Percentiles rank a stretch among this genome's conserved stretches.
Conservation (phyloP, 2,888 invertebrate genomes). For the Chromoteleia sp. region DNA sequence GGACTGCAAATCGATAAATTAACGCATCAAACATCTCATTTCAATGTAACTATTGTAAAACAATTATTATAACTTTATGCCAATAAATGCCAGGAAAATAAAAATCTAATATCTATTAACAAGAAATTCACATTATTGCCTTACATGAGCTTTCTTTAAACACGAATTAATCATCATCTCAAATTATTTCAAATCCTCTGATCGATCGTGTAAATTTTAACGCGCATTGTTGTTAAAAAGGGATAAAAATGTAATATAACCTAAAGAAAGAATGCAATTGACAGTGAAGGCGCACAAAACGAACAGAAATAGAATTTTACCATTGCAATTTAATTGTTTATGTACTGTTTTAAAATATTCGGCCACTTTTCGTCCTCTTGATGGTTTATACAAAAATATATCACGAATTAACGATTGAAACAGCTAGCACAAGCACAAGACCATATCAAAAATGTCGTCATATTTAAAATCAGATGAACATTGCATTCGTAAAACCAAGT, state of each 20-base stretch:
- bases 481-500: neutral
- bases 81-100: no score
- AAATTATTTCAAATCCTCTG: neutral
- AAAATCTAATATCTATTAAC: no score
- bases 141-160: neutral
- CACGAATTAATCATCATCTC: neutral
- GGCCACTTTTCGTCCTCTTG: neutral
- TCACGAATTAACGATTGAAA: conserved; percentile 11
- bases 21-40: neutral
- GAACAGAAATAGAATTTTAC: conserved; percentile 4
- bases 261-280: conserved; percentile 19
- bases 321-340: conserved; percentile 29
- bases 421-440: conserved; percentile 41
- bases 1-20: conserved; percentile 87
- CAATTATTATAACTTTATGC: no score
- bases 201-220: neutral
- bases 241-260: conserved; percentile 27
- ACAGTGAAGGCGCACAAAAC: neutral
- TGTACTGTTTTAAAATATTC: neutral
- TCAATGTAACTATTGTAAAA: neutral
- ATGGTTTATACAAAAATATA: conserved; percentile 49
- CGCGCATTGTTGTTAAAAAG: conserved; percentile 6
- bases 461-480: conserved; percentile 19
- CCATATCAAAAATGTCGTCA: conserved; percentile 57
- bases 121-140: no score